phyloP scores from a whole-genome alignment of 1,140 invertebrate species.

The Zaprionus inermis region DNA sequence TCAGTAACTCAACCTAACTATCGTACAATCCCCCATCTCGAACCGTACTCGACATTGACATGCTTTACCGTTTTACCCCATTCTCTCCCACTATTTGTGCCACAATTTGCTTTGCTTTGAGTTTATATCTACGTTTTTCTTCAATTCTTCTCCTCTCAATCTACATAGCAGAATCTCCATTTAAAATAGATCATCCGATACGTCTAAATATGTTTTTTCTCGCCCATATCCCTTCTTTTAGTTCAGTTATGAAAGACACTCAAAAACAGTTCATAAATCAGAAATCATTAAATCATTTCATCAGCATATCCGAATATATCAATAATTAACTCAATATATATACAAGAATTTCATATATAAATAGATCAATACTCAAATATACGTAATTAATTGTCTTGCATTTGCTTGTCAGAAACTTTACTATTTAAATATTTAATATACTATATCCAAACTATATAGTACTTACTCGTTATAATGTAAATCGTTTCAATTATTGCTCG shows the following conservation, averaged over 20 bases:
- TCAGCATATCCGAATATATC: conserved; percentile 21
- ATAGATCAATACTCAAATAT: conserved; percentile 30
- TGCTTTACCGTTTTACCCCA: conserved; percentile 10
- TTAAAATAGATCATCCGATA: conserved; percentile 23
- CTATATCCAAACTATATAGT: conserved; percentile 23
- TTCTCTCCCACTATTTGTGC: conserved; percentile 22
- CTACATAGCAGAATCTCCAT: conserved; percentile 29
- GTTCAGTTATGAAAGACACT: conserved; percentile 30
- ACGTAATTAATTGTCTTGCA: conserved; percentile 38
- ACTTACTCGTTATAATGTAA: conserved; percentile 47
- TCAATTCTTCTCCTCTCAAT: conserved; percentile 49
- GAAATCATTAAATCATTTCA: conserved; percentile 39
- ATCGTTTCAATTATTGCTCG: conserved; percentile 46
- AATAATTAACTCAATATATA: conserved; percentile 23
- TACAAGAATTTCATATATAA: conserved; percentile 24
- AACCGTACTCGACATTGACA: conserved; percentile 55
- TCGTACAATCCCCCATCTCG: conserved; percentile 30
- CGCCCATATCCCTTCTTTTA: conserved; percentile 29
- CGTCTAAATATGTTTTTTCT: conserved; percentile 23
- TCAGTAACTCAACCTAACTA: background rate
- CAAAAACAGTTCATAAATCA: conserved; percentile 34
- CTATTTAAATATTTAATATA: conserved; percentile 11
- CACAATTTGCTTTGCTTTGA: conserved; percentile 30
- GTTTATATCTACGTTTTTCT: conserved; percentile 22
- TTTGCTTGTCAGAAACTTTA: conserved; percentile 65